Evolutionary conservation across 2,888 invertebrate species (phyloP).

Genomic region (Oscheius sp.): DNA sequence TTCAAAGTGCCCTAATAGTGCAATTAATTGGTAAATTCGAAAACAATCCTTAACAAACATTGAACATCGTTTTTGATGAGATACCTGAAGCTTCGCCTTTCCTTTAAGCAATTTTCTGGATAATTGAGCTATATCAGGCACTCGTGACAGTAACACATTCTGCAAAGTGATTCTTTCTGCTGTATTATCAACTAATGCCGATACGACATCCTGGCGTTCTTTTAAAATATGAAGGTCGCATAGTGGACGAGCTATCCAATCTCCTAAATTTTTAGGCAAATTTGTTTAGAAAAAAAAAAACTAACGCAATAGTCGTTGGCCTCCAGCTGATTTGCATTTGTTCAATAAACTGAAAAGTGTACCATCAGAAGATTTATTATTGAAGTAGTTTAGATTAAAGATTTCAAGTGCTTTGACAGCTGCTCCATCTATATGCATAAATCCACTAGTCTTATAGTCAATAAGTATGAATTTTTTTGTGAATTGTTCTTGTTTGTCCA

Average conservation of each 20-base stretch:
- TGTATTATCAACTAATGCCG: constrained; percentile 47
- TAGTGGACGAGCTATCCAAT: constrained; percentile 67
- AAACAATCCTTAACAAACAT: constrained; percentile 40
- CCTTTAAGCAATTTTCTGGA: constrained; percentile 41
- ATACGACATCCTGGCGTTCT: constrained; percentile 62
- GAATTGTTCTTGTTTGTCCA: constrained; percentile 19
- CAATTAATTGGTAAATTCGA: constrained; percentile 37
- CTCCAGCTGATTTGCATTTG: constrained; percentile 62
- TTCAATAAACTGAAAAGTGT: constrained; percentile 63
- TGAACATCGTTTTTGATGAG: no score
- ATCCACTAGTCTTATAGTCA: constrained; percentile 52
- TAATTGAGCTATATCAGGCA: constrained; percentile 61
- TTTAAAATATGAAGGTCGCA: constrained; percentile 52
- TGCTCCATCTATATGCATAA: constrained; percentile 56
- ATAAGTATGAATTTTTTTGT: constrained; percentile 36
- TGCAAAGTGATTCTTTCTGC: constrained; percentile 43
- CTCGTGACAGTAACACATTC: constrained; percentile 48
- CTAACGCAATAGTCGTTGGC: constrained; percentile 60
- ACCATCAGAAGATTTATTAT: constrained; percentile 31
- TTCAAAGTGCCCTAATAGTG: constrained; percentile 31
- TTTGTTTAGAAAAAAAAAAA: background rate
- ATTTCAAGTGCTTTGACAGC: constrained; percentile 63
- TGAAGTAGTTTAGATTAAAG: constrained; percentile 50
- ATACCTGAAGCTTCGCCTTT: constrained; percentile 40
- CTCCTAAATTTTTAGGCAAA: constrained; percentile 40